These are phyloP conservation scores for Pristiophorus japonicus DNA, from an alignment of 2,113 vertebrate genomes.

Conservation along the genomic window DNA sequence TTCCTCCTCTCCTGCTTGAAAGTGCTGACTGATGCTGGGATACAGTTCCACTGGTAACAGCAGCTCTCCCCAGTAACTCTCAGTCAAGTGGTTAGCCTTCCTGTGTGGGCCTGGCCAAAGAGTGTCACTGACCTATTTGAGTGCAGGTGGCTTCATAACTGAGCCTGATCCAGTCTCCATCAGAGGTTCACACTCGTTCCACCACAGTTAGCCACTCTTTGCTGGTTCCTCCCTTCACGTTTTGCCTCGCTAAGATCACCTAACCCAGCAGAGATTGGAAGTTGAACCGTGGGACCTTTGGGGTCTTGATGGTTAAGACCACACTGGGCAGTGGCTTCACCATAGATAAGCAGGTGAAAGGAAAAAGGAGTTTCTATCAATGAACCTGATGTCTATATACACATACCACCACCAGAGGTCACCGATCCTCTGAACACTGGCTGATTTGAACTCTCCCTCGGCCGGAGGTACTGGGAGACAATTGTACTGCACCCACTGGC, in stretches of 20 bases:
- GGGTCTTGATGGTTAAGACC: neutral
- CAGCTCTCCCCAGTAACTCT: accelerated
- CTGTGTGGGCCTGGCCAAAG: neutral
- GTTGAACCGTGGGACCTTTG: neutral
- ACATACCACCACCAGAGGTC: neutral
- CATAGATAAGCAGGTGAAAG: neutral
- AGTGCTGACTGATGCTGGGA: neutral
- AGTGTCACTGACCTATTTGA: too few species aligned
- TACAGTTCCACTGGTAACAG: neutral
- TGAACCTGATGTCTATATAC: neutral
- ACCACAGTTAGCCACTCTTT: too few species aligned
- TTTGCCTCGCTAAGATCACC: too few species aligned
- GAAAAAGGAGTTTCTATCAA: too few species aligned
- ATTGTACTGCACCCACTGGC: neutral
- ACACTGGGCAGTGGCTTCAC: neutral
- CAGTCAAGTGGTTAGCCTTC: neutral
- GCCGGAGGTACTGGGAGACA: neutral
- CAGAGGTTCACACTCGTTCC: neutral
- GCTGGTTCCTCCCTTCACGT: too few species aligned
- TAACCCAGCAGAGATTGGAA: neutral
- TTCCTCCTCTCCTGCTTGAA: neutral
- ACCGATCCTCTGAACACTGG: neutral
- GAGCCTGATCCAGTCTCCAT: neutral
- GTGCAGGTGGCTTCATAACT: neutral
- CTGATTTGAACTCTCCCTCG: neutral